Evolutionary conservation across 2,888 invertebrate species (phyloP), one percentile per base, ranked within the genome.

Genomic region (Pollenia labialis): DNA sequence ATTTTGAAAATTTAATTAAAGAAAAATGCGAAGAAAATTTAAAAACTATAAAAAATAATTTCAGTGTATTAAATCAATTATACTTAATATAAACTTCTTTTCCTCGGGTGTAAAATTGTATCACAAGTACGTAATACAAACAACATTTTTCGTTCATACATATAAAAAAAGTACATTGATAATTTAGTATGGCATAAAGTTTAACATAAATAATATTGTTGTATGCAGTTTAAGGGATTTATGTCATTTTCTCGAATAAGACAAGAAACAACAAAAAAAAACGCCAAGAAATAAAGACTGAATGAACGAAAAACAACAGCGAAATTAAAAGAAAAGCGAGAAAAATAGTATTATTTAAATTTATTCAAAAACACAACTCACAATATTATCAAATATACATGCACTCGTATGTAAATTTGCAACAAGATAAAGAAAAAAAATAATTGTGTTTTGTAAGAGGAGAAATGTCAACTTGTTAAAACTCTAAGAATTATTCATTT

Each of bases 381-480:
- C 54, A 71, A 66, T 77, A 77, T 71, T 56, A 40, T 54, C 54
- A 46, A 71, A 77, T 74, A 66, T 18, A 52, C 12, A 14, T 56
- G 48, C 32, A 71, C n/a, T 64, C 48, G 40, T 42, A 10, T 64
- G 16, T 11, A 9, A 12, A 52, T 77, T 44, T 64, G 62, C 62
- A 71, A 44, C 32, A 23, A 50, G 32, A 32, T 16, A 12, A 54
- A 64, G 44, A 54, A 23, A 40, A 66, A 42, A n/a, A 52, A 16
- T 16, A 62, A 80, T 32, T 56, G 50, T 58, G 11, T 81, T 75
- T 52, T 68, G 40, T 11, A 54, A 64, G 48, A 74, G 75, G 58
- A 50, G 81, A 71, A 77, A 83, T 89, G 88, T 88, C 88, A 88
- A 85, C 87, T 89, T 86, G 87, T 89, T 89, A 86, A 58, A 83